Base-by-base conservation (phyloP, 1,140 invertebrate genomes). In the Ruditapes philippinarum region DNA sequence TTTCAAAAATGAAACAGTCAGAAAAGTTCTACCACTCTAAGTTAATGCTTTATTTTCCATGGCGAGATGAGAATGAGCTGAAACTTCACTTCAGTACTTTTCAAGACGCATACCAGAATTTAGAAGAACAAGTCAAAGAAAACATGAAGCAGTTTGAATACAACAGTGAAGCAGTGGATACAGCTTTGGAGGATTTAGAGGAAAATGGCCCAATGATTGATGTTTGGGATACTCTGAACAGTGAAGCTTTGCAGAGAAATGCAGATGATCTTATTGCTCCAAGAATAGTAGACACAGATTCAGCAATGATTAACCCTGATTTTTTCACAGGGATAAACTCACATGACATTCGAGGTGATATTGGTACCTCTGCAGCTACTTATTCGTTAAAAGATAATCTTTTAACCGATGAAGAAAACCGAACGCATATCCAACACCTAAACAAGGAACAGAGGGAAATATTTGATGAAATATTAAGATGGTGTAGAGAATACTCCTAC, bases 21-120 rank as follows among this genome's bases (percentile, higher is more conserved):
- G 78, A 80, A 25, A 80, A 80, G 36, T 80, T 51, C 51, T 51
- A n/a, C 31, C 78, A 80, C 36, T 80, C 40, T n/a, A 80, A 80
- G 45, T 42, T 80, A 12, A 80, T 80, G 78, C 19, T 80, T 40
- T 80, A 80, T 54, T 28, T 54, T 28, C 78, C 78, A 80, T 49
- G 40, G 78, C 49, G 78, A n/a, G 12, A 19, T 45, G 78, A 80
- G 36, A 25, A 3, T 28, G 42, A 80, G 11, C 31, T 80, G 22
- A 51, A 80, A 80, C 33, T 19, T n/a, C 14, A 25, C 11, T 31
- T 28, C 54, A 9, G 12, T 25, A 54, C 78, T 51, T 80, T 42
- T 80, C 42, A 80, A 80, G 78, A 54, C 49, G 78, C 78, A n/a
- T 80, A n/a, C 33, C 49, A 17, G 42, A 36, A 80, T 12, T 12